Percentiles rank a stretch among this genome's conserved stretches.
These are phyloP conservation scores for Gymnosoma rotundatum DNA, from an alignment of 2,888 invertebrate species.

Conservation along the genomic window DNA sequence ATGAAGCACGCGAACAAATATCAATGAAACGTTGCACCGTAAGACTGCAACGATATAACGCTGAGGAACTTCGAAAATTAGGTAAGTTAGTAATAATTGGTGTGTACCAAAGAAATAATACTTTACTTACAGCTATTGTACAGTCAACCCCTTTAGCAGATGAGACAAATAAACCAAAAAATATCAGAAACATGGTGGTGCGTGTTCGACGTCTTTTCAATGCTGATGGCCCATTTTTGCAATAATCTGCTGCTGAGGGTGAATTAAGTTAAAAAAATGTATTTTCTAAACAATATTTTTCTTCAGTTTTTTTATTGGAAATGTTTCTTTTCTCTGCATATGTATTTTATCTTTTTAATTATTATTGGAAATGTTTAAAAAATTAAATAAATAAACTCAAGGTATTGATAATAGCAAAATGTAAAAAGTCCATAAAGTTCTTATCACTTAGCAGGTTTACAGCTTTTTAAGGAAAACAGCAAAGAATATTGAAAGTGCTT, in stretches of 20 bases:
- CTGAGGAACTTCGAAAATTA: constrained; percentile 59
- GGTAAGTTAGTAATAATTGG: constrained; percentile 26
- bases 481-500: too few relatives aligned
- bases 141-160: constrained; percentile 45
- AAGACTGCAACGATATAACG: constrained; percentile 60
- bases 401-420: background rate
- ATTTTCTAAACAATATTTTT: background rate
- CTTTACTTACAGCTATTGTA: constrained; percentile 42
- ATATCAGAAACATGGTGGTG: constrained; percentile 63
- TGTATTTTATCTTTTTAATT: background rate
- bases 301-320: background rate
- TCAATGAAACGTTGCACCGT: constrained; percentile 66
- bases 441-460: too few relatives aligned
- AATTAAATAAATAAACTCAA: background rate
- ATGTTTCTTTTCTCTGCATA: background rate
- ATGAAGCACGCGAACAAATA: constrained; percentile 63
- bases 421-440: background rate
- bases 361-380: constrained; percentile 4
- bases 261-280: constrained; percentile 2
- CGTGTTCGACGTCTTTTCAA: constrained; percentile 62
- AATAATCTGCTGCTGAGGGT: constrained; percentile 29
- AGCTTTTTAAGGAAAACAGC: too few relatives aligned
- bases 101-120: background rate
- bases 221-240: constrained; percentile 48
- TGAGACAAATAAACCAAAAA: constrained; percentile 60